A percentile compares a stretch with the other conserved stretches of the same genome.
Conservation (phyloP, 2,113 vertebrate species). For the Labrus mixtus region DNA sequence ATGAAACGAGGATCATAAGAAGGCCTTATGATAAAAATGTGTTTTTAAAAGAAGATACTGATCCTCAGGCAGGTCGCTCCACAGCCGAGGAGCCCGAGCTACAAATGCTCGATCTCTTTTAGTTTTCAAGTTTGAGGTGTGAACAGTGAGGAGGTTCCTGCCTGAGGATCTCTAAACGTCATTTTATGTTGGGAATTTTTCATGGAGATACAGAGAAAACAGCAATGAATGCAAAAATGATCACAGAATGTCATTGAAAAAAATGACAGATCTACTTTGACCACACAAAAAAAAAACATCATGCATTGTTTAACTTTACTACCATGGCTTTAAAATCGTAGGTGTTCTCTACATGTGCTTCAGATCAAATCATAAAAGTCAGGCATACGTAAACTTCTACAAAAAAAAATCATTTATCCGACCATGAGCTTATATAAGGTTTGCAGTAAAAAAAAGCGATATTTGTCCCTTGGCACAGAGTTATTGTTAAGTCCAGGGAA, state of each 20-base stretch:
- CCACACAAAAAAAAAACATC: conserved; percentile 1
- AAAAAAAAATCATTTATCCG: conserved; percentile 60
- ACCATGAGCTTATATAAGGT: conserved; percentile 55
- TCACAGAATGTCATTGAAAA: conserved; percentile 27
- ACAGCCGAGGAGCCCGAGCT: no score
- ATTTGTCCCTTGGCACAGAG: conserved; percentile 61
- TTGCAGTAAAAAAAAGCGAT: conserved; percentile 60
- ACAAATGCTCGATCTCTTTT: no score
- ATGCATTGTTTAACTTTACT: conserved; percentile 38
- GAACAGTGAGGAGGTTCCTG: no score
- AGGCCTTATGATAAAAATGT: no score
- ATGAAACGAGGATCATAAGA: no score
- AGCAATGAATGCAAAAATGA: conserved; percentile 19
- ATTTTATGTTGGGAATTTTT: conserved; percentile 14
- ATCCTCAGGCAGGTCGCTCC: no score
- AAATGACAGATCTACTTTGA: conserved; percentile 16
- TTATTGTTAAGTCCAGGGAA: conserved; percentile 52
- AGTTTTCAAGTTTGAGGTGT: no score
- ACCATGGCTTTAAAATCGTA: conserved; percentile 33
- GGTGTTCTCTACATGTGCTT: conserved; percentile 62
- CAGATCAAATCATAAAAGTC: conserved; percentile 58
- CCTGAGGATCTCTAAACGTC: conserved; percentile 19
- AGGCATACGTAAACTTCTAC: conserved; percentile 42
- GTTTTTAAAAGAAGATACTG: no score
- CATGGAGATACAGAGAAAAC: conserved; percentile 21